Conservation (phyloP, 2,888 invertebrate species). For the Dynastes grantii region DNA sequence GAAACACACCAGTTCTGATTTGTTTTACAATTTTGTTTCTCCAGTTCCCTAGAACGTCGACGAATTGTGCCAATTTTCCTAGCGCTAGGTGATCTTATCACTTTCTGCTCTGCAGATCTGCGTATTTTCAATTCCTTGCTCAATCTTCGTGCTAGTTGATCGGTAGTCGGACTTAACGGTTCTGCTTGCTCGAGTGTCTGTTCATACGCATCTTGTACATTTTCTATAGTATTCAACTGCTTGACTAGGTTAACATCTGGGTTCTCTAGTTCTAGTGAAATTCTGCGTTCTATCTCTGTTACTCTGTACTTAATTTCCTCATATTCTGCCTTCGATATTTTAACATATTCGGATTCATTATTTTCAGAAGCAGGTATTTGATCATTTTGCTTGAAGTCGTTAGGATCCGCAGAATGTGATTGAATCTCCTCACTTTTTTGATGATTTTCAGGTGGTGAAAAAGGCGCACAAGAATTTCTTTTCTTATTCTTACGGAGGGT, state of each 20-base stretch:
- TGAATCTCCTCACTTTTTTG: conserved; percentile 54
- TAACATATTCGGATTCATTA: conserved; percentile 75
- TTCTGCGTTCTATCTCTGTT: conserved; percentile 80
- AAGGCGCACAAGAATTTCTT: conserved; percentile 62
- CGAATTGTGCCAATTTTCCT: conserved; percentile 85
- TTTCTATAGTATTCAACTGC: conserved; percentile 72
- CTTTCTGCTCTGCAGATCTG: conserved; percentile 78
- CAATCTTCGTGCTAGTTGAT: conserved; percentile 80
- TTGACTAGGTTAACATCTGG: conserved; percentile 50
- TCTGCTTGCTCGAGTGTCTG: conserved; percentile 82
- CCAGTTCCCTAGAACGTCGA: conserved; percentile 79
- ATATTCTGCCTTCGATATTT: conserved; percentile 83
- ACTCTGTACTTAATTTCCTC: conserved; percentile 85
- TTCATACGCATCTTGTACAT: conserved; percentile 82
- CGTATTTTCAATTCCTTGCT: conserved; percentile 84
- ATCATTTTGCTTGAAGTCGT: conserved; percentile 18
- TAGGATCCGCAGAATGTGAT: conserved; percentile 21
- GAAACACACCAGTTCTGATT: conserved; percentile 79
- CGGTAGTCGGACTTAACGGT: conserved; percentile 78
- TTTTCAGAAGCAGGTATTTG: conserved; percentile 38
- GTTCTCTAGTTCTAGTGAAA: conserved; percentile 78
- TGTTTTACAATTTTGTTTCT: conserved; percentile 69
- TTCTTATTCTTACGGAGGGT: conserved; percentile 64
- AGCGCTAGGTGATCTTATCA: conserved; percentile 86
- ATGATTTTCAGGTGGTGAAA: conserved; percentile 67